Conservation (phyloP, 2,113 vertebrate genomes). For the Machaerirhynchus nigripectus region DNA sequence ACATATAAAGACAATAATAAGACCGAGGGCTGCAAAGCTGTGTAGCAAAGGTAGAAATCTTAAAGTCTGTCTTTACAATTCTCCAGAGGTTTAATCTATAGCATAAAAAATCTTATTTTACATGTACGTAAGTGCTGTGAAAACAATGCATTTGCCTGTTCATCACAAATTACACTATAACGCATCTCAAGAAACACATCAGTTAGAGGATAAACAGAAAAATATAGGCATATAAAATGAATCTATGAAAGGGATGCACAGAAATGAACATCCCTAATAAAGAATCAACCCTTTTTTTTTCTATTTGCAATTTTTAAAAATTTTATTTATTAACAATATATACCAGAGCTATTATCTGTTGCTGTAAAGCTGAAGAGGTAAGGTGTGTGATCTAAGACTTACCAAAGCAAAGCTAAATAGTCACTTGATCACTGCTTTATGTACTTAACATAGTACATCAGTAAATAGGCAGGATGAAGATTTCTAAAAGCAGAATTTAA, state of each 20-base stretch:
- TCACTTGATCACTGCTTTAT: not conserved
- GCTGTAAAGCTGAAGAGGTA: not conserved
- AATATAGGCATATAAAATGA: not conserved
- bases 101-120: constrained; percentile 20
- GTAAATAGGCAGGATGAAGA: not conserved
- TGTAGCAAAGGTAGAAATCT: constrained; percentile 35
- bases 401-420: not conserved
- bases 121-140: not conserved
- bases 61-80: not conserved
- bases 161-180: not conserved
- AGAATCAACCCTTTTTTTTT: not conserved
- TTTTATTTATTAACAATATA: not conserved
- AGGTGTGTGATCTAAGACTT: not conserved
- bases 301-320: not conserved
- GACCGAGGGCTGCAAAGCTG: constrained; percentile 33
- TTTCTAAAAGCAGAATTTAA: not conserved
- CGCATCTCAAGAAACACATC: not conserved
- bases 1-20: constrained; percentile 69
- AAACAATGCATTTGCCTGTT: not conserved
- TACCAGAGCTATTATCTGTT: not conserved
- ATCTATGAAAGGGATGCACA: not conserved
- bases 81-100: constrained; percentile 18
- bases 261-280: not conserved
- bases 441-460: not conserved
- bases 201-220: not conserved